Evolutionary conservation across 2,113 vertebrate species (phyloP).

Genomic region (Semicossyphus pulcher): DNA sequence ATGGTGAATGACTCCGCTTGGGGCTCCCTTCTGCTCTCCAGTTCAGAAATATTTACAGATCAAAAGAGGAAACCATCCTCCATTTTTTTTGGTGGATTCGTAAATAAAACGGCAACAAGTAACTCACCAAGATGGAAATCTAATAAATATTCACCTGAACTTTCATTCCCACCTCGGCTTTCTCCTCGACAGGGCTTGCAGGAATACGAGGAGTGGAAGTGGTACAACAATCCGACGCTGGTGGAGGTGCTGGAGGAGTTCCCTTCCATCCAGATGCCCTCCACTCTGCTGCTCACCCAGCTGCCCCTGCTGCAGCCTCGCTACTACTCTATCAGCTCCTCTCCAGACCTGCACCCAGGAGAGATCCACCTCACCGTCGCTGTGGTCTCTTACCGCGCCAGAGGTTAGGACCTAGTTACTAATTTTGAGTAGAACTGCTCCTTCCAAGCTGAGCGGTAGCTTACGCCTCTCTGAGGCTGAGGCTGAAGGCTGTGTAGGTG

Average conservation of each 20-base stretch:
- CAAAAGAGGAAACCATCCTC: constrained; percentile 38
- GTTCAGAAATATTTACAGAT: constrained; percentile 41
- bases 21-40: constrained; percentile 45
- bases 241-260: constrained; percentile 98
- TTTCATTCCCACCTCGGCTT: not conserved
- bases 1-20: constrained; percentile 30
- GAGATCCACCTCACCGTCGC: constrained; percentile 98
- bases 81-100: no score
- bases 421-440: not conserved
- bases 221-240: constrained; percentile 94
- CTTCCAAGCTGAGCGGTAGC: not conserved
- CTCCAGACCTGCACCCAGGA: constrained; percentile 89
- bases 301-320: constrained; percentile 94
- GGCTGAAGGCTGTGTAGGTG: constrained; percentile 6
- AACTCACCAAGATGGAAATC: not conserved
- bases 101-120: no score
- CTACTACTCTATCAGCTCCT: constrained; percentile 99
- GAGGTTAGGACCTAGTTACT: constrained; percentile 82
- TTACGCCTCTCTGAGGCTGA: not conserved
- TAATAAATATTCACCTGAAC: not conserved
- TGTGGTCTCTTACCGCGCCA: constrained; percentile 92
- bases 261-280: constrained; percentile 93
- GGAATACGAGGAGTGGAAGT: constrained; percentile 98
- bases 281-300: constrained; percentile 94
- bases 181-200: constrained; percentile 88